Evolutionary conservation across 2,888 invertebrate genomes (phyloP).

Genomic region (Lasioglossum zephyrum): DNA sequence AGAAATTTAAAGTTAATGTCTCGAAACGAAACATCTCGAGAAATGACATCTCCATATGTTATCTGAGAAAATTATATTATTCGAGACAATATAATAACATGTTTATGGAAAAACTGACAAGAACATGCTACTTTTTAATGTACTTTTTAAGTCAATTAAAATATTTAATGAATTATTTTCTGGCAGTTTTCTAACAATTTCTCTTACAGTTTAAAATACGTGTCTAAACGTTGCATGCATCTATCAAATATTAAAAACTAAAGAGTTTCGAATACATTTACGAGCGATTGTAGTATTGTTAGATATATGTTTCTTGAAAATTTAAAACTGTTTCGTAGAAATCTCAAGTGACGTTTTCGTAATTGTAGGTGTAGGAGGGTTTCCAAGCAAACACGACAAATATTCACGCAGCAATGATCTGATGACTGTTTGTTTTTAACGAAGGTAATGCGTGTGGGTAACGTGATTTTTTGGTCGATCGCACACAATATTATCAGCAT

Average conservation of each 20-base stretch:
- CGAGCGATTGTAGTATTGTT: no score
- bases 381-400: background rate
- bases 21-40: no score
- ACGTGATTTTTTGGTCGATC: constrained; percentile 15
- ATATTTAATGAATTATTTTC: background rate
- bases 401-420: background rate
- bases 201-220: background rate
- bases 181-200: no score
- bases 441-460: constrained; percentile 6
- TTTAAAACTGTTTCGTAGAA: background rate
- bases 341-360: background rate
- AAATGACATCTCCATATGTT: no score
- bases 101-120: background rate
- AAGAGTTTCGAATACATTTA: no score
- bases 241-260: background rate
- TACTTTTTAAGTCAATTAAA: background rate
- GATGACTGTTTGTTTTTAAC: constrained; percentile 28
- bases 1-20: background rate
- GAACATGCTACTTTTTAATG: background rate
- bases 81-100: background rate
- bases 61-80: no score
- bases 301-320: background rate
- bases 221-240: background rate
- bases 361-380: background rate
- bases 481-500: constrained; percentile 19